phyloP scores from a whole-genome alignment of 2,113 vertebrate genomes.

The Neofelis nebulosa region DNA sequence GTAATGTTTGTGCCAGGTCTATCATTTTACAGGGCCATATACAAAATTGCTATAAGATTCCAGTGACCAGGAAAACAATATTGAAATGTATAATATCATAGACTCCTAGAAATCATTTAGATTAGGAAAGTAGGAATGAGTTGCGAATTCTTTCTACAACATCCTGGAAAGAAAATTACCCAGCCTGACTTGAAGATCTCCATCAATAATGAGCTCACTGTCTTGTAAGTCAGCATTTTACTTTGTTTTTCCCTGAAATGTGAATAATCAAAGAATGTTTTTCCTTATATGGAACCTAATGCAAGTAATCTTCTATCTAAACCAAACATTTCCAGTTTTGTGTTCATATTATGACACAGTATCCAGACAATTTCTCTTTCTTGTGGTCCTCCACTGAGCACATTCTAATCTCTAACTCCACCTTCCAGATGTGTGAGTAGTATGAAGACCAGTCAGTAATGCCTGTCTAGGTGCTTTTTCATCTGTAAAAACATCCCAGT shows the following conservation, averaged over 20 bases:
- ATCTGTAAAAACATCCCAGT: constrained; percentile 7
- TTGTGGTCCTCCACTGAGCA: neutral
- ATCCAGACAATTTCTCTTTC: neutral
- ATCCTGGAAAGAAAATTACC: neutral
- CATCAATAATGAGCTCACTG: neutral
- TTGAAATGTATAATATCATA: neutral
- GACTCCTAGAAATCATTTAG: neutral
- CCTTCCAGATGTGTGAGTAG: neutral
- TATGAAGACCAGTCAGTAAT: neutral
- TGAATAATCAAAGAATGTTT: neutral
- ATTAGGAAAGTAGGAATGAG: neutral
- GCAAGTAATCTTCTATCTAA: neutral
- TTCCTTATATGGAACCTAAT: neutral
- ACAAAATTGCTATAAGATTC: neutral
- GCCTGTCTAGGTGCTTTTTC: neutral
- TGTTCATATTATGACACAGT: neutral
- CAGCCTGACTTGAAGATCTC: neutral
- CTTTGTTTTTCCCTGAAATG: neutral
- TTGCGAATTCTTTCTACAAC: neutral
- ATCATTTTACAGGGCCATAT: neutral
- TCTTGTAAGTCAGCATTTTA: neutral
- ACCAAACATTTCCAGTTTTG: constrained; percentile 6
- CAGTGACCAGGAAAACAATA: neutral
- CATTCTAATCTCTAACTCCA: neutral
- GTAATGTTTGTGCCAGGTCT: neutral